Evolutionary conservation across 2,113 vertebrate species (phyloP), one percentile per base, ranked within the genome.

Genomic region (Amphiprion ocellaris): DNA sequence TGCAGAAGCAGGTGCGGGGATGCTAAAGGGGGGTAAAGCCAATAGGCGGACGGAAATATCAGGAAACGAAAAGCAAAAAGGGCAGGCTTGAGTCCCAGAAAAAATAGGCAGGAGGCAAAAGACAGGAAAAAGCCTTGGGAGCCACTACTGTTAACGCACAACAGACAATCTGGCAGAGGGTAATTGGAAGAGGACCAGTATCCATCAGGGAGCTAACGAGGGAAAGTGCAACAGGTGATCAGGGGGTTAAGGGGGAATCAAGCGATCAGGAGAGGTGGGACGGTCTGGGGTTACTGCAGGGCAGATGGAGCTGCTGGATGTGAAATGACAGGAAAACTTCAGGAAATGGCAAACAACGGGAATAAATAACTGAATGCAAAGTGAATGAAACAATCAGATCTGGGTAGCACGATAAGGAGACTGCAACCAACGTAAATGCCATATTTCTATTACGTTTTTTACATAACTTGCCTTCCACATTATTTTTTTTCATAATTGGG

Each of bases 41-140:
- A 74, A 50, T 37, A 64, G 37, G 60, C 23, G 55, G 59, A 39
- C 49, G 54, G 46, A 64, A 64, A 54, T 64, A 55, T 74, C 58
- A 64, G 62, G 23, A n/a, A 49, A 63, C 37, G 49, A 44, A 64
- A 63, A 50, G 71, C 60, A 74, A 21, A 54, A 74, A 16, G 11
- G 37, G 37, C 4, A 41, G 3, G 10, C 5, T n/a, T 59, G 67
- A 58, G 61, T 17, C 23, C 60, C 26, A 26, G 44, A 23, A 19
- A 39, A 26, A 28, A 61, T 17, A 49, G 47, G 47, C 47, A 17
- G 37, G 9, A 41, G 9, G 3, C 5, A 16, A 67, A 75, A 67
- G 61, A 33, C 16, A 60, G 54, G 19, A 19, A 28, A 26, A 44
- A 61, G 33, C 14, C 21, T 44, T 26, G 30, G 54, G 62, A 55